Conservation (phyloP, 2,888 invertebrate species). For the Odontocolon sp. region DNA sequence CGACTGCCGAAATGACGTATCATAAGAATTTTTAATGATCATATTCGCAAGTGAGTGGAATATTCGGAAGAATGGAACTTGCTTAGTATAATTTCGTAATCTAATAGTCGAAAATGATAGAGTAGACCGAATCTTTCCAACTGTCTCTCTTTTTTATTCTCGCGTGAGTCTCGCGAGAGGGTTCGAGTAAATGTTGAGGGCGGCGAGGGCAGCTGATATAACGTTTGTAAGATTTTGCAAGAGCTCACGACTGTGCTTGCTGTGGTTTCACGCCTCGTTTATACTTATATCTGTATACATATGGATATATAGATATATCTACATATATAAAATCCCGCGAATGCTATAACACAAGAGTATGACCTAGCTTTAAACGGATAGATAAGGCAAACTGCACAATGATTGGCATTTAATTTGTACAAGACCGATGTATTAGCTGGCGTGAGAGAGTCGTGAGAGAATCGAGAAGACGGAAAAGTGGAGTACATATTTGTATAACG, state of each 20-base stretch:
- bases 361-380: constrained; percentile 24
- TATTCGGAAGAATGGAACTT: constrained; percentile 33
- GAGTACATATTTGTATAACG: not conserved
- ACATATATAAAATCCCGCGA: too few relatives aligned
- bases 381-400: constrained; percentile 18
- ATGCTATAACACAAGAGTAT: too few relatives aligned
- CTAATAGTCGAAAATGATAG: not conserved
- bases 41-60: constrained; percentile 10
- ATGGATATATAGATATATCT: not conserved
- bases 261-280: constrained; percentile 21
- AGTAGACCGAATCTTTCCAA: not conserved
- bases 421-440: constrained; percentile 28
- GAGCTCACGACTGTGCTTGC: not conserved
- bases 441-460: constrained; percentile 58
- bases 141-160: not conserved
- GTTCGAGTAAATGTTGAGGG: constrained; percentile 14
- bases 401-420: not conserved
- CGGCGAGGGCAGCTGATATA: constrained; percentile 10
- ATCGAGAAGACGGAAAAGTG: constrained; percentile 25
- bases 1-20: not conserved
- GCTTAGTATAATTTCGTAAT: constrained; percentile 30
- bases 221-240: constrained; percentile 47
- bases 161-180: not conserved
- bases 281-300: not conserved
- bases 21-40: constrained; percentile 20